Conservation (phyloP, 64 coral and sea anemone species). For the Platygyra sinensis region DNA sequence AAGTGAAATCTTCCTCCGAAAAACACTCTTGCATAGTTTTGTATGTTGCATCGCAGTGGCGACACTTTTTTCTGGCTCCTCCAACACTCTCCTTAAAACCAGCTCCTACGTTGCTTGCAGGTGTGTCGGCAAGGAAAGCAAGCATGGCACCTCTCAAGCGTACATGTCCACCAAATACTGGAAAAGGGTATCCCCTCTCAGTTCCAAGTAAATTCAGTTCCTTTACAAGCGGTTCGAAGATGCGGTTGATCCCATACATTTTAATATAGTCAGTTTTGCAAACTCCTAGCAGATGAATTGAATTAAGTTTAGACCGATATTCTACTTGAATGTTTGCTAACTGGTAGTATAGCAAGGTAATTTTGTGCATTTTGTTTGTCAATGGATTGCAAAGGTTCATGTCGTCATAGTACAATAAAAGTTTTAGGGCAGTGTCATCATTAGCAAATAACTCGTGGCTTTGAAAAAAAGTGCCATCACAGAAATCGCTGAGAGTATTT, state of each 20-base stretch:
- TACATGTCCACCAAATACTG: neutral
- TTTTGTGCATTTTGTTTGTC: slow-evolving; percentile 37
- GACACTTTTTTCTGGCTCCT: slow-evolving; percentile 32
- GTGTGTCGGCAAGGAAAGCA: slow-evolving; percentile 33
- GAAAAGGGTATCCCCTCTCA: slow-evolving; percentile 36
- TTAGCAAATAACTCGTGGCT: slow-evolving; percentile 24
- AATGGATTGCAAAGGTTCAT: slow-evolving; percentile 39
- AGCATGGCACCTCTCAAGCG: slow-evolving; percentile 12
- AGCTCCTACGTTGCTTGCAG: slow-evolving; percentile 6
- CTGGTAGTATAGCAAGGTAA: slow-evolving; percentile 40
- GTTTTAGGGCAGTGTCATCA: slow-evolving; percentile 14
- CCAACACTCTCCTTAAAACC: slow-evolving; percentile 41
- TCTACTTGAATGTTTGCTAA: slow-evolving; percentile 31
- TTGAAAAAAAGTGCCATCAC: slow-evolving; percentile 29
- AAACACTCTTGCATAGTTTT: slow-evolving; percentile 28
- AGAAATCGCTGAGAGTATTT: slow-evolving; percentile 5
- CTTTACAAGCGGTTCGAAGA: slow-evolving; percentile 41
- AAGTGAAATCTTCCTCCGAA: slow-evolving; percentile 32
- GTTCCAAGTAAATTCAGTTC: slow-evolving; percentile 24
- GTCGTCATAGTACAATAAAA: slow-evolving; percentile 32
- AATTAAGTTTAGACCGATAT: slow-evolving; percentile 38
- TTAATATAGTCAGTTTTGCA: slow-evolving; percentile 26
- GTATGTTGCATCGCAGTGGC: slow-evolving; percentile 29
- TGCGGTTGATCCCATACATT: slow-evolving; percentile 20
- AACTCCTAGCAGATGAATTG: slow-evolving; percentile 28